These are phyloP conservation scores for Dasysyrphus albostriatus DNA, from an alignment of 2,888 invertebrate genomes.

Conservation along the genomic window DNA sequence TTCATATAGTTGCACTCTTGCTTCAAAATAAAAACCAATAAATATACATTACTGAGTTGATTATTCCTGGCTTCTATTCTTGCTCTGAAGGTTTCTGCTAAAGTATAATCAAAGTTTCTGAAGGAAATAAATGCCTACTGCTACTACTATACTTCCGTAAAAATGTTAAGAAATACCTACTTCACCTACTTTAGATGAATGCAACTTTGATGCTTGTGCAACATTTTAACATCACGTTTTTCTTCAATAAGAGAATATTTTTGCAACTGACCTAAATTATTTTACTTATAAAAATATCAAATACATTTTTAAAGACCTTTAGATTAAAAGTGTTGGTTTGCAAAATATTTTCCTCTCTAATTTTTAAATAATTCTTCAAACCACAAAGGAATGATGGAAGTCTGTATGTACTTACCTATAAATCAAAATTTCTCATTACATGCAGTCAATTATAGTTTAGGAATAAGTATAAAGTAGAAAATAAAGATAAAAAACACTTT, in stretches of 20 bases:
- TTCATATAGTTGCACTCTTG: background rate
- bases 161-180: background rate
- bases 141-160: slow-evolving; percentile 1
- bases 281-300: background rate
- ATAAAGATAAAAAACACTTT: too few relatives aligned
- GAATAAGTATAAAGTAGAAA: too few relatives aligned
- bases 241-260: background rate
- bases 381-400: too few relatives aligned
- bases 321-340: background rate
- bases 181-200: background rate
- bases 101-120: background rate
- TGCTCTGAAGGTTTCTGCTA: background rate
- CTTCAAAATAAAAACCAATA: background rate
- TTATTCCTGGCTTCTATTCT: background rate
- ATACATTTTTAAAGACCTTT: background rate
- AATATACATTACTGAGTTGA: background rate
- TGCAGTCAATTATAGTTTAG: background rate
- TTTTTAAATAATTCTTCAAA: too few relatives aligned
- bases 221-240: background rate
- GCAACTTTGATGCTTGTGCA: background rate
- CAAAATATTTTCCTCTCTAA: background rate
- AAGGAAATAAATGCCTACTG: background rate
- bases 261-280: slow-evolving; percentile 1
- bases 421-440: background rate
- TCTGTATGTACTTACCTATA: too few relatives aligned